phyloP scores from a whole-genome alignment of 1,140 invertebrate species.

The Lepidostoma basale region DNA sequence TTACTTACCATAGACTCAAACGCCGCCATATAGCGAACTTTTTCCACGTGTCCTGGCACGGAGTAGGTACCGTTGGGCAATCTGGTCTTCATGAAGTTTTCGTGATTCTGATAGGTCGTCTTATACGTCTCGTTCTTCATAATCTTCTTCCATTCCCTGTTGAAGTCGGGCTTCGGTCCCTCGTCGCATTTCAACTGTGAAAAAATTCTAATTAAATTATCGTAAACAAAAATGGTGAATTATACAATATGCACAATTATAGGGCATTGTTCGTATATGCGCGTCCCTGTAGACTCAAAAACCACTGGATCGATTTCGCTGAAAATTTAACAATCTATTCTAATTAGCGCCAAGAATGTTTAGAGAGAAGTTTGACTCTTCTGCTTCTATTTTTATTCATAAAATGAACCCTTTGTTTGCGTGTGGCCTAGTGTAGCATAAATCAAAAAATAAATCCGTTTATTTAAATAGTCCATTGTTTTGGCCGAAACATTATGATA shows the following conservation, averaged over 20 bases:
- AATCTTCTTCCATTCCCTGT: slow-evolving; percentile 54
- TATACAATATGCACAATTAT: not conserved
- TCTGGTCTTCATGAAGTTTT: not conserved
- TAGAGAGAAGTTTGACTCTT: too few relatives aligned
- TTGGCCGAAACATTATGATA: too few relatives aligned
- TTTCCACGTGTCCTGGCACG: not conserved
- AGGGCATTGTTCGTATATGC: not conserved
- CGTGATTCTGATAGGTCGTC: slow-evolving; percentile 47
- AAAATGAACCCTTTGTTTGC: too few relatives aligned
- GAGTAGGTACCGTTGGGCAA: not conserved
- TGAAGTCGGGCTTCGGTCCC: slow-evolving; percentile 51
- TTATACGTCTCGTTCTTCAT: slow-evolving; percentile 54
- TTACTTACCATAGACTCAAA: slow-evolving; percentile 55
- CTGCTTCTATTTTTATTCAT: too few relatives aligned
- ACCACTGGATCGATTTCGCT: too few relatives aligned
- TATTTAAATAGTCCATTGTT: too few relatives aligned
- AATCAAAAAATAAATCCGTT: too few relatives aligned
- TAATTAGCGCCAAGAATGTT: too few relatives aligned
- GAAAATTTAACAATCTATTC: too few relatives aligned
- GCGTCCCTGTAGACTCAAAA: too few relatives aligned
- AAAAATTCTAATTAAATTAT: not conserved
- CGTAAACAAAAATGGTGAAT: not conserved
- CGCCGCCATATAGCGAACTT: slow-evolving; percentile 54
- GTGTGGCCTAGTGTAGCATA: too few relatives aligned
- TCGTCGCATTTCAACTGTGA: slow-evolving; percentile 43